Evolutionary conservation across 2,113 vertebrate genomes (phyloP), one percentile per base, ranked within the genome.

Genomic region (Chaenogobius annularis): DNA sequence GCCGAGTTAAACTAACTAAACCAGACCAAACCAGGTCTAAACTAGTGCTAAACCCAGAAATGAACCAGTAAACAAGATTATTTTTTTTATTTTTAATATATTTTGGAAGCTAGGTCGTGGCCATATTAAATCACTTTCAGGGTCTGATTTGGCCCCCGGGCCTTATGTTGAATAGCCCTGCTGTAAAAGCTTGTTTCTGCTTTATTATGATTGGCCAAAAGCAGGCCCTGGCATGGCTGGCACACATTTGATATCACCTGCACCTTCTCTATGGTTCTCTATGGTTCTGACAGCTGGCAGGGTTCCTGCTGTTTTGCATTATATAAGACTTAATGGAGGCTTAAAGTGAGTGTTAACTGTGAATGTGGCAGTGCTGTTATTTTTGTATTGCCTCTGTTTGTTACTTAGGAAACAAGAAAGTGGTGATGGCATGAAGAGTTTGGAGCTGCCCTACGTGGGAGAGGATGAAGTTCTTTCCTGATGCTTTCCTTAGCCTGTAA

Each of bases 401-500:
- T 79, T 66, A 79, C 93, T 85, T 92, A 99, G 97, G 93, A 97
- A 97, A 82, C 95, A 95, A 90, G 93, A 94, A 91, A 96, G 95
- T 0, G 93, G 94, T 72, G 96, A 98, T 52, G 92, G 93, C 65
- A 82, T 93, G 78, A 94, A 78, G 81, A 94, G 89, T 67, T 85
- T 92, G n/a, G 94, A 95, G 66, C 91, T 94, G 82, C 93, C 95
- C 84, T 93, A 93, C 0, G 91, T 92, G 66, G 95, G 94, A 81
- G 95, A 97, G 83, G 94, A 98, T 55, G 95, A 97, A 80, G 89
- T 93, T 77, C 94, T 95, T 76, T 95, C 93, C 3, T 98, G 96
- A 98, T 89, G 81, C 77, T 15, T 64, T 56, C 37, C 73, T 72
- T 37, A 50, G 8, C 74, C 50, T 82, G 69, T 67, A 76, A 17